These are phyloP conservation scores for Hyles lineata DNA, from an alignment of 2,888 invertebrate species.

Conservation along the genomic window DNA sequence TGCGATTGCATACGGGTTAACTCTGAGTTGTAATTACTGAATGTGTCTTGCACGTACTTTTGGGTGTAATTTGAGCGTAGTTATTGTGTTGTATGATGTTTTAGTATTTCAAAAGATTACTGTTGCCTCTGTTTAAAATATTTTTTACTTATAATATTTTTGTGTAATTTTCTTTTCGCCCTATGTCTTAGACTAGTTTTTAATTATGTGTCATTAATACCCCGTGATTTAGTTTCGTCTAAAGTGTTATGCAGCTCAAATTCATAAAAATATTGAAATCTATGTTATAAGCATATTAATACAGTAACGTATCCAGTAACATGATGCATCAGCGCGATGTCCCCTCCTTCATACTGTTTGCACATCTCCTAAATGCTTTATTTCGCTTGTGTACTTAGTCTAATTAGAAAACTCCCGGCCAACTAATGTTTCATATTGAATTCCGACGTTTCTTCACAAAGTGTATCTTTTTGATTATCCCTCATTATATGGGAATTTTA, in stretches of 20 bases:
- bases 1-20: slow-evolving; percentile 21
- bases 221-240: too few relatives aligned
- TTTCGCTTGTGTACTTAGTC: slow-evolving; percentile 81
- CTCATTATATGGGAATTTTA: not conserved
- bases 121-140: not conserved
- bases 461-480: slow-evolving; percentile 22
- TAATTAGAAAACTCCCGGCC: slow-evolving; percentile 81
- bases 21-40: not conserved
- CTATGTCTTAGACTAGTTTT: too few relatives aligned
- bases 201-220: too few relatives aligned
- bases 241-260: too few relatives aligned
- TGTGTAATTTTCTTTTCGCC: too few relatives aligned
- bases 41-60: not conserved
- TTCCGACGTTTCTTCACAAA: slow-evolving; percentile 59
- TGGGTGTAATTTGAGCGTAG: not conserved
- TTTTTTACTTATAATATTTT: too few relatives aligned
- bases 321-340: not conserved
- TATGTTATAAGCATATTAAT: too few relatives aligned
- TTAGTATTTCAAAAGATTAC: not conserved
- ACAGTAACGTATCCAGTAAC: slow-evolving; percentile 19
- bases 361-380: slow-evolving; percentile 82
- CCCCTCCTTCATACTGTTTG: slow-evolving; percentile 77
- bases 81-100: too few relatives aligned
- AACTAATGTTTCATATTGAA: slow-evolving; percentile 76
- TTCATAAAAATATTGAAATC: too few relatives aligned